Percentiles rank a stretch among this genome's conserved stretches.
phyloP scores from a whole-genome alignment of 2,797 vertebrate genomes.

The Enoplosus armatus region DNA sequence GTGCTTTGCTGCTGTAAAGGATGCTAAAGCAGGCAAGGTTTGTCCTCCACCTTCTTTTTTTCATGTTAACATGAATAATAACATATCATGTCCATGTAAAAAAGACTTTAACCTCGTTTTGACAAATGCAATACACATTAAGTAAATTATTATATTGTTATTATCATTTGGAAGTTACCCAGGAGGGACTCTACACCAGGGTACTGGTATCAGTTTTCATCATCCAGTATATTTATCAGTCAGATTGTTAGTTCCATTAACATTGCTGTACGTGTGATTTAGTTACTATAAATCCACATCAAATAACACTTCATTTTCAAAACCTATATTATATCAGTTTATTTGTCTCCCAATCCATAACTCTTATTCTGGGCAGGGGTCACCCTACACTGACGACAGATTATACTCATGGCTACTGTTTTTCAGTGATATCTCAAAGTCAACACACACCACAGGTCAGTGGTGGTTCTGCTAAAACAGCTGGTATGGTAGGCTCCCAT shows the following conservation, averaged over 20 bases:
- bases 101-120: not conserved
- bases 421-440: not conserved
- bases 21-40: constrained; percentile 6
- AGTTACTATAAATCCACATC: not conserved
- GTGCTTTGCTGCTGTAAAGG: constrained; percentile 32
- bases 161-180: not conserved
- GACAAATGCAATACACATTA: not conserved
- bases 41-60: not conserved
- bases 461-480: constrained; percentile 23
- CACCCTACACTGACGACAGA: not conserved
- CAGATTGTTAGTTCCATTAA: not conserved
- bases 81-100: too few species aligned
- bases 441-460: not conserved
- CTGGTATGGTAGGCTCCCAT: constrained; percentile 10
- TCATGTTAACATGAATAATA: too few species aligned
- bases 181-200: not conserved
- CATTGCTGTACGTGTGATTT: not conserved
- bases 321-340: not conserved
- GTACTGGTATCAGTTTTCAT: not conserved
- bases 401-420: not conserved
- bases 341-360: not conserved
- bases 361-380: not conserved
- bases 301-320: not conserved
- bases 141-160: not conserved
- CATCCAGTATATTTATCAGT: not conserved